Conservation (phyloP, 2,797 vertebrate species). For the Chromis chromis region DNA sequence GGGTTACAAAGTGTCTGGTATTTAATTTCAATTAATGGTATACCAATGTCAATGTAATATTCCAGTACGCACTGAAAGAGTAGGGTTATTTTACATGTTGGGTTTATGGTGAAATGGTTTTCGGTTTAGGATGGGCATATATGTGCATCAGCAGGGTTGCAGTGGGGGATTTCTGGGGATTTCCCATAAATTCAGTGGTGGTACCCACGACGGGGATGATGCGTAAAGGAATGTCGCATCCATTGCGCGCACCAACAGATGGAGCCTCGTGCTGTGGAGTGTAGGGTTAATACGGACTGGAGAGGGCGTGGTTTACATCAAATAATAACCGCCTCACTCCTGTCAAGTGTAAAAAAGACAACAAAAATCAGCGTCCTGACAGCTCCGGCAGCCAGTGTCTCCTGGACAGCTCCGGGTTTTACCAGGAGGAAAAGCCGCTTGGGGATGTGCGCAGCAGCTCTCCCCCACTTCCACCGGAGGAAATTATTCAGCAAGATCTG, state of each 20-base stretch:
- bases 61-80: no score
- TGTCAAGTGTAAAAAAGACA: slow-evolving; percentile 60
- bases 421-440: neutral
- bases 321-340: slow-evolving; percentile 66
- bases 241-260: slow-evolving; percentile 43
- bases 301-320: slow-evolving; percentile 73
- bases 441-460: slow-evolving; percentile 33
- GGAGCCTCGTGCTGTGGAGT: slow-evolving; percentile 50
- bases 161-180: neutral
- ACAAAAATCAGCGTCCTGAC: slow-evolving; percentile 31
- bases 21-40: slow-evolving; percentile 8
- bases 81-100: neutral
- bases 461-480: slow-evolving; percentile 30
- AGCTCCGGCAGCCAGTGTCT: slow-evolving; percentile 14
- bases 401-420: slow-evolving; percentile 17
- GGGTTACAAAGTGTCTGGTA: neutral
- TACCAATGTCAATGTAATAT: neutral
- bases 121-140: no score
- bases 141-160: neutral
- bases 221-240: slow-evolving; percentile 71
- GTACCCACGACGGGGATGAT: slow-evolving; percentile 50
- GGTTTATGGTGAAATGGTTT: neutral
- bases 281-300: slow-evolving; percentile 76
- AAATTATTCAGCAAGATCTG: slow-evolving; percentile 41
- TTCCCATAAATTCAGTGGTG: neutral